Base-by-base conservation (phyloP, 2,113 vertebrate genomes). In the Pagrus major region DNA sequence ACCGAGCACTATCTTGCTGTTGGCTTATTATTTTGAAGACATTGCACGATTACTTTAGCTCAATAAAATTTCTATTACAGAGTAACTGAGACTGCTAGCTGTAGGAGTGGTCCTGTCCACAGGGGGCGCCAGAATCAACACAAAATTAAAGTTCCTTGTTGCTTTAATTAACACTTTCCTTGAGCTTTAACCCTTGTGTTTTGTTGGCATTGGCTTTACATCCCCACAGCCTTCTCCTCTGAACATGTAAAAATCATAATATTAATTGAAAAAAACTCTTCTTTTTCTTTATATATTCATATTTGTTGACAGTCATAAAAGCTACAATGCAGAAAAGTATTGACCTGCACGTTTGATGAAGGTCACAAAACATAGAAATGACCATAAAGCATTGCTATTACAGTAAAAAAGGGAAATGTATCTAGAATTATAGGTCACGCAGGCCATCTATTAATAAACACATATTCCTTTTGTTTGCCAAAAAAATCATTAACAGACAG, bases 271-370 rank as follows among this genome's bases (percentile, higher is more conserved):
- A 59, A 11, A 59, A 56, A 33, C 9, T 25, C 2, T 44, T 27
- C 6, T 25, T 47, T 46, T 47, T 64, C 49, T 64, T 65, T 41
- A 59, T 51, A 71, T 33, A 81, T 44, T 9, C 9, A 12, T 72
- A 0, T 72, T 56, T 61, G 39, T 44, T 67, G 27, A 60, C 14
- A 44, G n/a, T 39, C 39, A 52, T 51, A 23, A 67, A 44, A 29
- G 7, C 47, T 37, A 46, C n/a, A 9, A 14, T 61, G 37, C 23
- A 46, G 29, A 68, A 25, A 39, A 54, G 16, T 16, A 54, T 14
- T 25, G 21, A 6, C 41, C n/a, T 31, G 27, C 1, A 37, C 12
- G 10, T 55, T 59, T 31, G 18, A 12, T 23, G 33, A 59, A n/a
- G 20, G 16, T 33, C 3, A 10, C 29, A 9, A 58, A 58, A 58